Conservation (phyloP, 2,888 invertebrate species). For the Synergus laeviventris region DNA sequence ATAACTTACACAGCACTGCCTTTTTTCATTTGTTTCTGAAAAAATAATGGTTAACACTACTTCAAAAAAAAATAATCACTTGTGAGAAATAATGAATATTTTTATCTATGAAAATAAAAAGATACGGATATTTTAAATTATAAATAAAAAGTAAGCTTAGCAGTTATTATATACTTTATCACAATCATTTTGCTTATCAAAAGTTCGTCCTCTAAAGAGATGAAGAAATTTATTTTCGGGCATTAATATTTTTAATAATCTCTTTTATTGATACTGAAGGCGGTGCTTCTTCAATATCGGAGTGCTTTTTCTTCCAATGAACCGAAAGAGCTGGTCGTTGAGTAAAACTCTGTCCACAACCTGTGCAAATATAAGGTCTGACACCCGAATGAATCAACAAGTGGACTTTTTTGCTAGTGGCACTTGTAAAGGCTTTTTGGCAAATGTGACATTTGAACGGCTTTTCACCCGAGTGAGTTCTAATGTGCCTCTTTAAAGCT, state of each 20-base stretch:
- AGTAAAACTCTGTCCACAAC: conserved; percentile 56
- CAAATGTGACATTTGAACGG: conserved; percentile 48
- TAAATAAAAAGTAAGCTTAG: too few relatives aligned
- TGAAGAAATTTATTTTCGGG: too few relatives aligned
- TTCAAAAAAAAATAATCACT: too few relatives aligned
- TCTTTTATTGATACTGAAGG: conserved; percentile 44
- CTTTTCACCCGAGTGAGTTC: conserved; percentile 46
- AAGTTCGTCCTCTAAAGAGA: too few relatives aligned
- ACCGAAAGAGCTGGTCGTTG: conserved; percentile 59
- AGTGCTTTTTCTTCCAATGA: conserved; percentile 58
- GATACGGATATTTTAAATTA: too few relatives aligned
- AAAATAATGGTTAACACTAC: neutral
- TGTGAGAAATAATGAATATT: too few relatives aligned
- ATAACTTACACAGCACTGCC: too few relatives aligned
- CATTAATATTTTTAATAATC: too few relatives aligned
- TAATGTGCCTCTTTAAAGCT: conserved; percentile 48
- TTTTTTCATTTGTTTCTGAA: neutral
- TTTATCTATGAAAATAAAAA: too few relatives aligned
- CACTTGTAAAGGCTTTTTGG: conserved; percentile 48
- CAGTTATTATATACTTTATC: too few relatives aligned
- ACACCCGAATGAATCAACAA: conserved; percentile 55
- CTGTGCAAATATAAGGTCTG: conserved; percentile 55
- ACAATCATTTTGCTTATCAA: too few relatives aligned
- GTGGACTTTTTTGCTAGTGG: conserved; percentile 49
- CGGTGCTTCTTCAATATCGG: conserved; percentile 48